Conservation (phyloP, 2,888 invertebrate species). For the Tipula lateralis region DNA sequence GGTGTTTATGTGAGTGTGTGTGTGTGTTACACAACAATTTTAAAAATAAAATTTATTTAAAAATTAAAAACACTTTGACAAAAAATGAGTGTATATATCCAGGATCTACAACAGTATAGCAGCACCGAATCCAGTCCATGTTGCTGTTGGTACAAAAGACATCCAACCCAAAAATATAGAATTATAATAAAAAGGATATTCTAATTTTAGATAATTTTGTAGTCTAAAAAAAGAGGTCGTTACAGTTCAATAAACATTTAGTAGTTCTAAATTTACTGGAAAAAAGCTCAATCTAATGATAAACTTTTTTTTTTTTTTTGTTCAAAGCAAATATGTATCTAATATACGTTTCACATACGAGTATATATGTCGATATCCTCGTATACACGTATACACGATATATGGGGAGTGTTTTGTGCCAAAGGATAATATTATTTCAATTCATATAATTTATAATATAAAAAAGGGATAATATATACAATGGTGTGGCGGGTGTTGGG, state of each 20-base stretch:
- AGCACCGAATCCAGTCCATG: background rate
- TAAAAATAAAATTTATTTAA: background rate
- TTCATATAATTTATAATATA: background rate
- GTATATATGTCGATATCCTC: too few relatives aligned
- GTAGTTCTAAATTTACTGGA: constrained; percentile 24
- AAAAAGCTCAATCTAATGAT: constrained; percentile 20
- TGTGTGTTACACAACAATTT: background rate
- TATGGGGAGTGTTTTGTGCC: background rate
- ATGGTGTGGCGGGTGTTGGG: background rate
- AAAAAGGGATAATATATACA: constrained; percentile 8
- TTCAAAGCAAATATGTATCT: constrained; percentile 24
- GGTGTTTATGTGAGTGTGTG: too few relatives aligned
- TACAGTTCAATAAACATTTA: constrained; percentile 9
- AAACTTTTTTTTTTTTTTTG: background rate
- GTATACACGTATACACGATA: background rate
- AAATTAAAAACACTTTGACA: background rate
- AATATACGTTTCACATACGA: background rate
- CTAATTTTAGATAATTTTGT: background rate
- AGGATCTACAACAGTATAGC: background rate
- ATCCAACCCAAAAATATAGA: background rate
- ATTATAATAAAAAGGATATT: background rate
- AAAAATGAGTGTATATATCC: background rate
- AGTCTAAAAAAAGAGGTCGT: constrained; percentile 16
- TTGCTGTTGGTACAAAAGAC: background rate
- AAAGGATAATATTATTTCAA: constrained; percentile 11